Evolutionary conservation across 2,888 invertebrate species (phyloP), one percentile per base, ranked within the genome.

Genomic region (Sesia apiformis): DNA sequence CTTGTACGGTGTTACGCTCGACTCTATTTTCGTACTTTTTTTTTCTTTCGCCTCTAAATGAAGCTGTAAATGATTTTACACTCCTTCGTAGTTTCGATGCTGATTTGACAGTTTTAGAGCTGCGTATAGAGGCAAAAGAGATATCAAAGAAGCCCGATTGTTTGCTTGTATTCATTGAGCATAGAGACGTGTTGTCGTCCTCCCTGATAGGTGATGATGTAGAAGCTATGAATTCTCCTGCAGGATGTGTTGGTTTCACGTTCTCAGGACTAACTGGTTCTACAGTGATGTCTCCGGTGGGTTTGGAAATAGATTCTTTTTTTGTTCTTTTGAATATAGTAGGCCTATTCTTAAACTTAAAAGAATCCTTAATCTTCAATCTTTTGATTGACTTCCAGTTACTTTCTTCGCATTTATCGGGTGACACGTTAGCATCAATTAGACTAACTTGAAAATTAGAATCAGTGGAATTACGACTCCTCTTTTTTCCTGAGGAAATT

Each of bases 341-440:
- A 1, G 90, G 90, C 62, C 85, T 77, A 58, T 83, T 90, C 64
- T 90, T 90, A 62, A 90, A 90, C 62, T 89, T 87, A 65, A 90
- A 90, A 0, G 90, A 90, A 64, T 90, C 90, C 63, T 90, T 90
- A 57, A 90, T 89, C 72, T 90, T 90, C 52, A 90, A 67, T 60
- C 88, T 77, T 69, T 90, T 90, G 39, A 90, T 90, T 3, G 90
- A 88, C 64, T 89, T 90, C 90, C 90, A 90, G 62, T 87, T 78
- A 54, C 84, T 85, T 40, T 90, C 89, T 64, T 89, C 90, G 42
- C 81, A 76, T 69, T 89, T 89, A 57, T 88, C 88, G 3, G 85
- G 84, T 4, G 85, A 87, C 42, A 76, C 65, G 63, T 83, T 81
- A 5, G 77, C 76, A 60, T 85, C 84, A 39, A 84, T 67, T n/a